A percentile compares a stretch with the other conserved stretches of the same genome.
These are phyloP conservation scores for Luperina nickerlii DNA, from an alignment of 2,888 invertebrate species.

Conservation along the genomic window DNA sequence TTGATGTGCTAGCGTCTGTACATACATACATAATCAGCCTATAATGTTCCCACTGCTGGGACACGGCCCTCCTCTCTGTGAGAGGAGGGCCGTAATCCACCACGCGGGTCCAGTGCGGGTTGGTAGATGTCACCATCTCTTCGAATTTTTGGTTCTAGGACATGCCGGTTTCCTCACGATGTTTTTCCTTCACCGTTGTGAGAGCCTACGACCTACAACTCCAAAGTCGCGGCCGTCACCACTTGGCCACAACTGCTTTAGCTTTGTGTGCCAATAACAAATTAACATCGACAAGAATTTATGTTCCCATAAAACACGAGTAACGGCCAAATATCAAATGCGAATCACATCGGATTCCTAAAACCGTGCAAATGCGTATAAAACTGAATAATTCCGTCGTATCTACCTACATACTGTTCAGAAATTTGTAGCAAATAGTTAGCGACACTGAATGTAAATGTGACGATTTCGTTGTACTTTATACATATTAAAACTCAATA, in stretches of 20 bases:
- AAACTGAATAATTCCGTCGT: conserved; percentile 57
- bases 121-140: too few species aligned
- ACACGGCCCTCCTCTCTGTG: too few species aligned
- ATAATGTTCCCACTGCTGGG: too few species aligned
- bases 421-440: conserved; percentile 69
- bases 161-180: too few species aligned
- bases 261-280: conserved; percentile 29
- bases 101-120: too few species aligned
- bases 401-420: conserved; percentile 42
- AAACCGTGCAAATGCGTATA: conserved; percentile 65
- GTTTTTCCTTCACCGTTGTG: too few species aligned
- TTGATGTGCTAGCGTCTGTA: too few species aligned
- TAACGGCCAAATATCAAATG: conserved; percentile 59
- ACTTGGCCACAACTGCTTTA: not conserved
- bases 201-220: too few species aligned
- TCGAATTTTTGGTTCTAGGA: too few species aligned
- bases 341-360: conserved; percentile 67
- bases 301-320: conserved; percentile 54
- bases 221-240: too few species aligned
- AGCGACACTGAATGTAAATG: conserved; percentile 72
- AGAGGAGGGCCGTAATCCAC: too few species aligned
- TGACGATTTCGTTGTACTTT: conserved; percentile 67
- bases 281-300: conserved; percentile 47
- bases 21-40: too few species aligned
- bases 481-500: conserved; percentile 70